Conservation (phyloP, 2,888 invertebrate species). For the Agriotes lineatus region DNA sequence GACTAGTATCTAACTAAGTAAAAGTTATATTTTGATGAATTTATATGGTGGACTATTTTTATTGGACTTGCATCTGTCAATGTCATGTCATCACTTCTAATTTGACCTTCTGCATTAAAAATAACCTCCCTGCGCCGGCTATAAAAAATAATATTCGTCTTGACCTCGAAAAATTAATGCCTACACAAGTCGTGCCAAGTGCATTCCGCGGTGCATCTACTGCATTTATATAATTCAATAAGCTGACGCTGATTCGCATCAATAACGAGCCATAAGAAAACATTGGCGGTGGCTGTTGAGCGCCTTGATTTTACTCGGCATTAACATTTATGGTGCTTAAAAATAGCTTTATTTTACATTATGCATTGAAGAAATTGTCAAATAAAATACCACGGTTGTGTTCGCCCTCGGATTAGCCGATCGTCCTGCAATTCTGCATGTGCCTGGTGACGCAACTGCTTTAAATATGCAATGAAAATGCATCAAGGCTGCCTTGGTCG, state of each 20-base stretch:
- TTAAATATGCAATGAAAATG: constrained; percentile 13
- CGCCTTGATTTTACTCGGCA: constrained; percentile 1
- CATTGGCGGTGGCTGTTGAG: too few relatives aligned
- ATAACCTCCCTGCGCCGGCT: too few relatives aligned
- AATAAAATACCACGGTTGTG: constrained; percentile 4
- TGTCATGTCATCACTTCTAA: too few relatives aligned
- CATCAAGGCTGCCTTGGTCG: background rate
- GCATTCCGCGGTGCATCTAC: background rate
- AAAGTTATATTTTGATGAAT: too few relatives aligned
- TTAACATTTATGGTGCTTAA: constrained; percentile 11
- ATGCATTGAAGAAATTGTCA: background rate
- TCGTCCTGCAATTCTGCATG: too few relatives aligned
- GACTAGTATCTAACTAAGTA: too few relatives aligned
- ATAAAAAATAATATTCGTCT: too few relatives aligned
- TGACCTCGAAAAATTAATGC: background rate
- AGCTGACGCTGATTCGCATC: background rate
- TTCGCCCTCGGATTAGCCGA: too few relatives aligned
- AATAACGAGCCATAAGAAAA: background rate
- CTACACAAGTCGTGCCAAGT: background rate
- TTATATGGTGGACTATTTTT: too few relatives aligned
- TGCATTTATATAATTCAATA: constrained; percentile 12
- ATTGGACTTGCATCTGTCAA: too few relatives aligned
- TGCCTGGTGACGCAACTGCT: background rate
- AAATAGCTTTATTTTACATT: constrained; percentile 1
- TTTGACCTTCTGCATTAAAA: too few relatives aligned